Percentiles rank a stretch among this genome's conserved stretches.
These are phyloP conservation scores for Syngnathus typhle DNA, from an alignment of 2,113 vertebrate genomes.

Conservation along the genomic window DNA sequence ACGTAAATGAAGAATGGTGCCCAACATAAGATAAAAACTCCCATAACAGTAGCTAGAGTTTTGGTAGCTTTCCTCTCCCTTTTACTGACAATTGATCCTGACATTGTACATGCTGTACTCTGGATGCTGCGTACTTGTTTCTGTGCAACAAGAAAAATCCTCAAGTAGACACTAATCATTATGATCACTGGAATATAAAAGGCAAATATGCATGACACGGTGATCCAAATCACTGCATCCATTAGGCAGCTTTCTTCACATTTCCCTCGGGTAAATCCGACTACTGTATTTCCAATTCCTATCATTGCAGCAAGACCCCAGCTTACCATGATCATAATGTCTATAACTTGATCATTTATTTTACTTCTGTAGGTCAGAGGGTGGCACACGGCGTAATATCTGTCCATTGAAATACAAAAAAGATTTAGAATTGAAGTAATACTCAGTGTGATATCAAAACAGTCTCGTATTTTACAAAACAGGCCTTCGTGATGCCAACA, in stretches of 20 bases:
- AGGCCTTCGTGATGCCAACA: background rate
- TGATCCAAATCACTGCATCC: too few species aligned
- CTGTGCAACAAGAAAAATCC: constrained; percentile 1
- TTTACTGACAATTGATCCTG: background rate
- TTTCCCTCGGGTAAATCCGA: background rate
- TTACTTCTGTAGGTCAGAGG: background rate
- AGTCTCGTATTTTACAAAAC: background rate
- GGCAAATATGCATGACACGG: background rate
- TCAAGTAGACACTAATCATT: background rate
- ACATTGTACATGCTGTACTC: too few species aligned
- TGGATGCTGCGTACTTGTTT: background rate
- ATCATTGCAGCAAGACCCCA: background rate
- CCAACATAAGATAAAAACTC: background rate
- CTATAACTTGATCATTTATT: background rate
- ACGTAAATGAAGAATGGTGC: background rate
- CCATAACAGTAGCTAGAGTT: constrained; percentile 1
- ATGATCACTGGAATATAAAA: background rate
- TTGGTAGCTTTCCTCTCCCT: background rate
- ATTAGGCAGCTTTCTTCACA: background rate
- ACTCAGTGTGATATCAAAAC: background rate
- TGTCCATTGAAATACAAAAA: background rate
- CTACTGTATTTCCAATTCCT: background rate
- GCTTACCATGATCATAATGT: background rate
- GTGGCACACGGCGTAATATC: background rate
- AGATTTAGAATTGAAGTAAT: background rate